Evolutionary conservation across 2,888 invertebrate species (phyloP).

Genomic region (Eupithecia vulgata): DNA sequence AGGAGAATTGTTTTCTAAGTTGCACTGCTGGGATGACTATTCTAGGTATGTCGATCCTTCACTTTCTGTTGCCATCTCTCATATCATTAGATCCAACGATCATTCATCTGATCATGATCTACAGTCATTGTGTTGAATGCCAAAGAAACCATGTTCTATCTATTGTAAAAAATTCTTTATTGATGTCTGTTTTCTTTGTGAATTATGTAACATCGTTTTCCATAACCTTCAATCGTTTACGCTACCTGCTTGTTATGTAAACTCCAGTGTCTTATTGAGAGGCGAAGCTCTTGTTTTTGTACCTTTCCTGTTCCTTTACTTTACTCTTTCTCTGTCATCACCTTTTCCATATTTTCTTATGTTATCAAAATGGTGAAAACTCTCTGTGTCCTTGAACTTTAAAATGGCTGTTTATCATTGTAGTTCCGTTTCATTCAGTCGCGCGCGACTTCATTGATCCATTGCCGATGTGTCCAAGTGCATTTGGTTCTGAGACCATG

Average conservation of each 20-base stretch:
- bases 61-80: slow-evolving; percentile 1
- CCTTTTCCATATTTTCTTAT: background rate
- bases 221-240: slow-evolving; percentile 52
- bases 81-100: background rate
- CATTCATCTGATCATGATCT: background rate
- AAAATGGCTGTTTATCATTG: slow-evolving; percentile 8
- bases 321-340: slow-evolving; percentile 3
- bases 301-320: slow-evolving; percentile 7
- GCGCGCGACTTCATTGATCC: slow-evolving; percentile 18
- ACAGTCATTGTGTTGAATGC: background rate
- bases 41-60: slow-evolving; percentile 61
- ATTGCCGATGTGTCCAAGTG: background rate
- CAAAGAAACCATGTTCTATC: no score
- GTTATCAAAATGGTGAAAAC: background rate
- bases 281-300: slow-evolving; percentile 19
- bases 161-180: background rate
- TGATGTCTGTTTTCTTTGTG: slow-evolving; percentile 33
- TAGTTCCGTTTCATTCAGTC: slow-evolving; percentile 16
- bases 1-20: slow-evolving; percentile 42
- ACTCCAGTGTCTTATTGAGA: slow-evolving; percentile 28
- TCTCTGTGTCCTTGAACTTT: slow-evolving; percentile 26
- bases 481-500: slow-evolving; percentile 3
- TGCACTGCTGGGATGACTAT: slow-evolving; percentile 64
- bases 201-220: slow-evolving; percentile 57
- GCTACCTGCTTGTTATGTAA: slow-evolving; percentile 40